Evolutionary conservation across 2,888 invertebrate genomes (phyloP).

Genomic region (Morpho deidamia): DNA sequence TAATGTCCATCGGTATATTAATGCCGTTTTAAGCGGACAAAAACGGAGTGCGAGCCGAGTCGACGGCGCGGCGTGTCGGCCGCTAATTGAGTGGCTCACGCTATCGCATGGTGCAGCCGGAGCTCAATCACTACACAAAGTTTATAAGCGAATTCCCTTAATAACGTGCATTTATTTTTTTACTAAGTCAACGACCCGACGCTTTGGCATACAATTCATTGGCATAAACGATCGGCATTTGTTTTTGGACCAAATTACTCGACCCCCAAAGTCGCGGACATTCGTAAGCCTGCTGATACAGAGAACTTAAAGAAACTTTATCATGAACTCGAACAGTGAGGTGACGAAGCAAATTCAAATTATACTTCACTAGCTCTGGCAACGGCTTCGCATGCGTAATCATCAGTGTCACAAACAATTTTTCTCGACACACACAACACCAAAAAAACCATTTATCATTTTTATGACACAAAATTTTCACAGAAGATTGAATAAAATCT

Average conservation of each 20-base stretch:
- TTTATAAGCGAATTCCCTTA: conserved; percentile 53
- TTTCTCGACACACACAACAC: too few species aligned
- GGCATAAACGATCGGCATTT: conserved; percentile 16
- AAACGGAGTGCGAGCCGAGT: conserved; percentile 50
- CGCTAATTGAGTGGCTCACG: conserved; percentile 70
- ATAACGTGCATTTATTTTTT: conserved; percentile 37
- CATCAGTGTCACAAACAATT: too few species aligned
- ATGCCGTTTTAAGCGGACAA: conserved; percentile 35
- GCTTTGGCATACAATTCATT: conserved; percentile 13
- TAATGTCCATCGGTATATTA: conserved; percentile 50
- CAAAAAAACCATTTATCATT: too few species aligned
- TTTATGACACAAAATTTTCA: too few species aligned
- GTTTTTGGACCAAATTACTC: conserved; percentile 19
- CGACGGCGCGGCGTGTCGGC: conserved; percentile 53
- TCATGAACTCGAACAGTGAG: too few species aligned
- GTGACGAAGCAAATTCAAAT: too few species aligned
- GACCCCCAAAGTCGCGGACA: conserved; percentile 37
- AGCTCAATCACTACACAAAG: conserved; percentile 44
- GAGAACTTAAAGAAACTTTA: too few species aligned
- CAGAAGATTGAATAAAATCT: too few species aligned
- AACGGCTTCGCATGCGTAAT: too few species aligned
- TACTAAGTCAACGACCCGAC: conserved; percentile 31
- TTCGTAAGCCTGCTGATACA: too few species aligned
- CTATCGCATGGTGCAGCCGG: conserved; percentile 53
- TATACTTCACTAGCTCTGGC: too few species aligned